Evolutionary conservation across 2,113 vertebrate species (phyloP).

Genomic region (Tamias sibiricus): DNA sequence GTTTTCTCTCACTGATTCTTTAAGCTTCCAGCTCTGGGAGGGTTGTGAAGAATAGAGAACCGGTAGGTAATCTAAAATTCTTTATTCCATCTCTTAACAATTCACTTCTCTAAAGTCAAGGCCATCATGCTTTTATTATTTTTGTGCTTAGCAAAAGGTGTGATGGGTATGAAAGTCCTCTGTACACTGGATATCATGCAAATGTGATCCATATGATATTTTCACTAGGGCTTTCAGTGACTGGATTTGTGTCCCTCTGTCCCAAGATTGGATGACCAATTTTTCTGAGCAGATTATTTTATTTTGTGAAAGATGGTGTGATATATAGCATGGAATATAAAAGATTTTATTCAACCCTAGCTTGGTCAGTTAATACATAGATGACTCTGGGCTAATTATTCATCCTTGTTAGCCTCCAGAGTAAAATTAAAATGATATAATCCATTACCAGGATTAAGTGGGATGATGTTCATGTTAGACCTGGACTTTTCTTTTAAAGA

Average conservation of each 20-base stretch:
- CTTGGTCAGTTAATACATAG: neutral
- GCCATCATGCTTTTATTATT: neutral
- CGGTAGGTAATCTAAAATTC: neutral
- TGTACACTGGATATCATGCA: too few species aligned
- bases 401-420: neutral
- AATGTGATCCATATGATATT: neutral
- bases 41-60: neutral
- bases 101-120: neutral
- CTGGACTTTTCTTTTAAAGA: neutral
- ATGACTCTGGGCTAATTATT: too few species aligned
- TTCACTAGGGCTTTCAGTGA: neutral
- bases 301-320: neutral
- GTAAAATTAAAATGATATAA: neutral
- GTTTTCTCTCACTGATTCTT: neutral
- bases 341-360: neutral
- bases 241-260: neutral
- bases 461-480: accelerated
- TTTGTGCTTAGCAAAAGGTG: neutral
- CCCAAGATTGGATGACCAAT: neutral
- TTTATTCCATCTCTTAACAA: neutral
- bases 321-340: neutral
- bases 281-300: neutral
- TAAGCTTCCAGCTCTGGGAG: neutral
- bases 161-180: neutral
- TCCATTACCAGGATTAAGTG: neutral